Evolutionary conservation across 2,888 invertebrate species (phyloP).

Genomic region (Lithosia quadra): DNA sequence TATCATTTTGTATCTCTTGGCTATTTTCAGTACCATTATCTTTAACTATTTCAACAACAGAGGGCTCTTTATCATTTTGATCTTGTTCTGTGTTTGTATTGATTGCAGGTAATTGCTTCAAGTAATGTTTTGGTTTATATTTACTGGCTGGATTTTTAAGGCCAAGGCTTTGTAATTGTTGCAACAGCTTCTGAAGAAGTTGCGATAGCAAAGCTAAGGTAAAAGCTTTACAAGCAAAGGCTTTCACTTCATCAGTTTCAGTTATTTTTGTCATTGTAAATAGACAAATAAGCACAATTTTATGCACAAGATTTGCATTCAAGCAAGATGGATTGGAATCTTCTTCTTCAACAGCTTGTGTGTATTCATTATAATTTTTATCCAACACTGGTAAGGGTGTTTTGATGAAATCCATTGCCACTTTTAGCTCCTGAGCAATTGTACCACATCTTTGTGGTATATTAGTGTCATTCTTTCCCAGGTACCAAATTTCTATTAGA

Average conservation of each 20-base stretch:
- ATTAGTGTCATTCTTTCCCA: constrained; percentile 88
- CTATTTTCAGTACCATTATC: constrained; percentile 50
- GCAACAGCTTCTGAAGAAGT: constrained; percentile 86
- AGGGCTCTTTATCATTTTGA: constrained; percentile 28
- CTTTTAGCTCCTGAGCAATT: constrained; percentile 91
- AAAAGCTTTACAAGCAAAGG: constrained; percentile 94
- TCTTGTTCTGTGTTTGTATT: constrained; percentile 38
- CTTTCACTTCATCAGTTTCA: constrained; percentile 91
- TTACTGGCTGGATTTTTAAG: constrained; percentile 79
- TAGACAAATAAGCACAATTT: constrained; percentile 93
- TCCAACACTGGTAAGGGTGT: constrained; percentile 83
- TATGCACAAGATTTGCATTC: constrained; percentile 91
- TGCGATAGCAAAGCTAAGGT: constrained; percentile 93
- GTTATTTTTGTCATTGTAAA: constrained; percentile 93
- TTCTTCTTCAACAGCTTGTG: constrained; percentile 83
- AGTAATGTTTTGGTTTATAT: constrained; percentile 62
- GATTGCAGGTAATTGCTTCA: constrained; percentile 43
- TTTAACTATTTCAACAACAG: constrained; percentile 12
- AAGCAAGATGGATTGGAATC: constrained; percentile 86
- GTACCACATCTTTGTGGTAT: constrained; percentile 90
- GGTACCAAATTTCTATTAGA: constrained; percentile 88
- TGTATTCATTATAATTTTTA: constrained; percentile 82
- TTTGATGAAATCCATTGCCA: constrained; percentile 88
- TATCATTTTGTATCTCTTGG: constrained; percentile 34
- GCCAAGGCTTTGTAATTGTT: constrained; percentile 75